Percentiles rank a stretch among this genome's conserved stretches.
Evolutionary conservation across 2,113 vertebrate species (phyloP).

Genomic region (Gallinago jamesoni): DNA sequence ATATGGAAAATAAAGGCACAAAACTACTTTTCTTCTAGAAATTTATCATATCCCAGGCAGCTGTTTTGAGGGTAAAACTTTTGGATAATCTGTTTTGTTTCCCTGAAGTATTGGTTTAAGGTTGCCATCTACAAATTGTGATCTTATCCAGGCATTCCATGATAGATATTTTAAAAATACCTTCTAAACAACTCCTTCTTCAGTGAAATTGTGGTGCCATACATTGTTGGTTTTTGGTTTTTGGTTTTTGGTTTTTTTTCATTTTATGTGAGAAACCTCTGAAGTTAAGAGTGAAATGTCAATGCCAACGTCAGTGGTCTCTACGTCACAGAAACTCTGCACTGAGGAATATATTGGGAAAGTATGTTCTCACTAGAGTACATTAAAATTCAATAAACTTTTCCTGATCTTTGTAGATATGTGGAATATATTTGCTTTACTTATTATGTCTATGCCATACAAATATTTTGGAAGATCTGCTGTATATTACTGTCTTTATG

Average conservation of each 20-base stretch:
- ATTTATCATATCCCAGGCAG: not conserved
- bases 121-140: not conserved
- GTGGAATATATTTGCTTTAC: not conserved
- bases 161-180: not conserved
- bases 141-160: not conserved
- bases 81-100: not conserved
- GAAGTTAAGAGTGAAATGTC: not conserved
- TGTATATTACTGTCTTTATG: not conserved
- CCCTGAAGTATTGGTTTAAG: not conserved
- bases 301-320: not conserved
- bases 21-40: not conserved
- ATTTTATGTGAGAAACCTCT: not conserved
- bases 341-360: not conserved
- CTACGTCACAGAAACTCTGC: not conserved
- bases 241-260: not conserved
- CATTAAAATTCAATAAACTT: not conserved
- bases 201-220: not conserved
- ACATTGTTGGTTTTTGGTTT: not conserved
- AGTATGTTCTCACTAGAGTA: not conserved
- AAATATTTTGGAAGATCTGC: not conserved
- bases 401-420: not conserved
- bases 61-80: not conserved
- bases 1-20: fast-evolving
- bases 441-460: not conserved
- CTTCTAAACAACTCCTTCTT: not conserved